Base-by-base conservation (phyloP, 30 jellyfish, hydroid and myxozoan genomes). In the Mastigias papua region DNA sequence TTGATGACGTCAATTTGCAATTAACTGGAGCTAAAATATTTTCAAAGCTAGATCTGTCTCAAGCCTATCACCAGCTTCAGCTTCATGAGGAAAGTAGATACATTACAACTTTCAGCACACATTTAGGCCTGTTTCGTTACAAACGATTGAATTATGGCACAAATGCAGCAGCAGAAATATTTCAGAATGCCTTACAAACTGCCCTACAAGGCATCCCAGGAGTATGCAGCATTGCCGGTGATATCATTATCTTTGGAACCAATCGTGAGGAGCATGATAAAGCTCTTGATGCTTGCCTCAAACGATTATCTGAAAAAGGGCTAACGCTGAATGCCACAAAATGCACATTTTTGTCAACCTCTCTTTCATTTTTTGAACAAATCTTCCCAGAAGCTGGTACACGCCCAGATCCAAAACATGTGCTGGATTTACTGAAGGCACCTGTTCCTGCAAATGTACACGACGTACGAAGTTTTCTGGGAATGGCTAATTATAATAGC, bases 181-280 rank as follows among this genome's bases (percentile, higher is more conserved):
- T 49, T 32, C 97, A 88, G 69, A 26, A 65, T 37, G 35, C 72
- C 22, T 48, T 69, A 63, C 93, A 88, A 32, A 29, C 8, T 4
- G 51, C 21, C 4, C 27, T 88, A 63, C 81, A 76, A 31, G 83
- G 87, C 34, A 22, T 64, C n/a, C 31, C 58, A 15, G 80, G 83
- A 0, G 95, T 50, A 1, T 2, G 33, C 29, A 42, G 54, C 30
- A 62, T 62, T 34, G 68, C 86, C 8, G 95, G 64, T 54, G 97
- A 88, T 21, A 80, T 88, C 4, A 30, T 88, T 10, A 34, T 88
- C 2, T 62, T 26, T 65, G 97, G 92, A 1, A 68, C 20, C 1
- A 78, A 95, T 11, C 81, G 88, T 22, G 57, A 65, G 19, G 97
- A 88, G 33, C 92, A 88, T 67, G 80, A 70, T 11, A 28, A 17